These are phyloP conservation scores for Fundulus diaphanus DNA, from an alignment of 2,797 vertebrate genomes.

Conservation along the genomic window DNA sequence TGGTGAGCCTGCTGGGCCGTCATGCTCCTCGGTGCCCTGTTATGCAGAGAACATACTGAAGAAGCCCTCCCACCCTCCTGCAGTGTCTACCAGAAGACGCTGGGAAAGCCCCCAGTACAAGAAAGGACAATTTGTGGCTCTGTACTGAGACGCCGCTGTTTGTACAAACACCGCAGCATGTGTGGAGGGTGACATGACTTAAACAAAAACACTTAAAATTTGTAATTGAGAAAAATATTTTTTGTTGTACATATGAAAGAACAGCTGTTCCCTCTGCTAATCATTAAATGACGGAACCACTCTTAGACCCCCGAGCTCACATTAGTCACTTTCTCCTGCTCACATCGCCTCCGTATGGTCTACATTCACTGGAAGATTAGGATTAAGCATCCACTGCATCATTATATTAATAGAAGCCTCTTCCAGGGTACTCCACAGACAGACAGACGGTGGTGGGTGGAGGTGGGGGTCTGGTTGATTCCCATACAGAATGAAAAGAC, in stretches of 20 bases:
- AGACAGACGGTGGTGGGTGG: slow-evolving; percentile 32
- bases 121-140: slow-evolving; percentile 52
- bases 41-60: slow-evolving; percentile 53
- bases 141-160: slow-evolving; percentile 51
- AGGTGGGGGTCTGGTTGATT: slow-evolving; percentile 40
- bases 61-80: slow-evolving; percentile 57
- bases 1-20: slow-evolving; percentile 54
- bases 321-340: slow-evolving; percentile 56
- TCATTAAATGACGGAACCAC: slow-evolving; percentile 31
- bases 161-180: slow-evolving; percentile 47
- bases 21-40: slow-evolving; percentile 66
- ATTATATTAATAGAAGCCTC: slow-evolving; percentile 73
- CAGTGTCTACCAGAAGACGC: slow-evolving; percentile 39
- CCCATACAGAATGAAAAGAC: slow-evolving; percentile 41
- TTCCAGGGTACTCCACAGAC: slow-evolving; percentile 30
- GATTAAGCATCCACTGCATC: slow-evolving; percentile 53
- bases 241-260: slow-evolving; percentile 41
- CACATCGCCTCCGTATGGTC: slow-evolving; percentile 71
- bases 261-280: slow-evolving; percentile 26
- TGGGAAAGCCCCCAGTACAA: slow-evolving; percentile 60
- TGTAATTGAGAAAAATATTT: slow-evolving; percentile 39
- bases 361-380: slow-evolving; percentile 52
- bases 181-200: slow-evolving; percentile 27
- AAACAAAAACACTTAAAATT: slow-evolving; percentile 47
- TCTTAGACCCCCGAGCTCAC: slow-evolving; percentile 45